Percentiles rank a stretch among this genome's conserved stretches.
Evolutionary conservation across 2,888 invertebrate genomes (phyloP).

Genomic region (Chrysotoxum bicinctum): DNA sequence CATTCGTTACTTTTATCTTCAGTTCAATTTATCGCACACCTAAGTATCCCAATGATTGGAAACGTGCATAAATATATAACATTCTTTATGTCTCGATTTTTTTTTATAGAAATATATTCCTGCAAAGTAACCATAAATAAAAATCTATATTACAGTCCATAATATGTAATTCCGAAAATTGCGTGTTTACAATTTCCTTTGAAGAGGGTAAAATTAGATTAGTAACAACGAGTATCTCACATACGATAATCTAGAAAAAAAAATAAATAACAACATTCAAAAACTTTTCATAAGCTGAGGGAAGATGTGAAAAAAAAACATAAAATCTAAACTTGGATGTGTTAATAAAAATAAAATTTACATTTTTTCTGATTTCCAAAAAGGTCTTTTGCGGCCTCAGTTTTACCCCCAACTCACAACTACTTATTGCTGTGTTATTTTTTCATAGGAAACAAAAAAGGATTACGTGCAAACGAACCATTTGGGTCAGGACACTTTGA

Average conservation of each 20-base stretch:
- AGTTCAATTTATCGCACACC: no score
- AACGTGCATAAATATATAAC: no score
- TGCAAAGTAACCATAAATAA: background rate
- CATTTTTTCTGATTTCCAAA: conserved; percentile 20
- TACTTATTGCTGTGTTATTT: conserved; percentile 18
- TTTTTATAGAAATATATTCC: no score
- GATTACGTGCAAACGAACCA: conserved; percentile 64
- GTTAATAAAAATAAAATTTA: conserved; percentile 27
- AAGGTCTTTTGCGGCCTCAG: background rate
- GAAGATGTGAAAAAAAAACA: background rate
- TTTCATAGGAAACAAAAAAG: conserved; percentile 27
- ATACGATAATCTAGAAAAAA: background rate
- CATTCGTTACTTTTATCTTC: no score
- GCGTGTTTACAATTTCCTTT: background rate
- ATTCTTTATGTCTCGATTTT: no score
- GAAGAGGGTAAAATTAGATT: conserved; percentile 12
- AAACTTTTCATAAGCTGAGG: background rate
- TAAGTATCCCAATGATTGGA: no score
- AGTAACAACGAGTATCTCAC: background rate
- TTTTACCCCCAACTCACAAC: background rate
- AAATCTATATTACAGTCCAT: background rate
- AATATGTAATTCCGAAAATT: background rate
- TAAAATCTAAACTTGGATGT: background rate
- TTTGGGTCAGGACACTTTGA: conserved; percentile 60
- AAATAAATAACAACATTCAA: background rate